These are phyloP conservation scores for Drosophila oshimai DNA, from an alignment of 1,140 invertebrate genomes.

Conservation along the genomic window DNA sequence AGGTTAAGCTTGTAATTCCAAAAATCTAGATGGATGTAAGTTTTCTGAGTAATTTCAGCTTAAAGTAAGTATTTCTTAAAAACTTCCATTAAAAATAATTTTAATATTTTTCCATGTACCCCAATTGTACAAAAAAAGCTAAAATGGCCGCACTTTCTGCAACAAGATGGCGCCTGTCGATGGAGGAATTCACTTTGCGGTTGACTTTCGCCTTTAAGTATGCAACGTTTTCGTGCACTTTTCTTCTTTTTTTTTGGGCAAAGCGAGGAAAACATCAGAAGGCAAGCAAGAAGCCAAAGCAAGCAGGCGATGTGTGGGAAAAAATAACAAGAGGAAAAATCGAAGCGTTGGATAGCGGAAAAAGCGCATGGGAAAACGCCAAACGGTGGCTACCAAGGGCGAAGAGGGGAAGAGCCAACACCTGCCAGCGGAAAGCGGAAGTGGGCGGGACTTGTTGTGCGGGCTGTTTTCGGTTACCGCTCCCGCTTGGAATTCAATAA, in stretches of 20 bases:
- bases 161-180: slow-evolving; percentile 53
- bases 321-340: slow-evolving; percentile 32
- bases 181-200: slow-evolving; percentile 69
- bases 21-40: too few relatives aligned
- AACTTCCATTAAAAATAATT: not conserved
- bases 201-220: slow-evolving; percentile 58
- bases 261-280: slow-evolving; percentile 53
- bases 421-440: slow-evolving; percentile 39
- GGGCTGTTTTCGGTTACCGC: slow-evolving; percentile 30
- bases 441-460: slow-evolving; percentile 22
- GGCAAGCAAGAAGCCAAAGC: slow-evolving; percentile 18
- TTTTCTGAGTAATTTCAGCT: too few relatives aligned
- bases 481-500: slow-evolving; percentile 64
- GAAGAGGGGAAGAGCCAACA: slow-evolving; percentile 18
- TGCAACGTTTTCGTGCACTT: slow-evolving; percentile 47
- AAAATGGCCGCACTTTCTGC: not conserved
- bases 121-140: not conserved
- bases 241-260: slow-evolving; percentile 23
- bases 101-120: too few relatives aligned
- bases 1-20: too few relatives aligned
- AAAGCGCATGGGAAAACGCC: slow-evolving; percentile 1
- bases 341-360: slow-evolving; percentile 3
- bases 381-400: not conserved
- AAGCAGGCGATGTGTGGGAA: slow-evolving; percentile 18
- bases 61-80: too few relatives aligned